Percentiles rank a stretch among this genome's conserved stretches.
Conservation (phyloP, 2,888 invertebrate species). For the Poecilobothrus nobilitatus region DNA sequence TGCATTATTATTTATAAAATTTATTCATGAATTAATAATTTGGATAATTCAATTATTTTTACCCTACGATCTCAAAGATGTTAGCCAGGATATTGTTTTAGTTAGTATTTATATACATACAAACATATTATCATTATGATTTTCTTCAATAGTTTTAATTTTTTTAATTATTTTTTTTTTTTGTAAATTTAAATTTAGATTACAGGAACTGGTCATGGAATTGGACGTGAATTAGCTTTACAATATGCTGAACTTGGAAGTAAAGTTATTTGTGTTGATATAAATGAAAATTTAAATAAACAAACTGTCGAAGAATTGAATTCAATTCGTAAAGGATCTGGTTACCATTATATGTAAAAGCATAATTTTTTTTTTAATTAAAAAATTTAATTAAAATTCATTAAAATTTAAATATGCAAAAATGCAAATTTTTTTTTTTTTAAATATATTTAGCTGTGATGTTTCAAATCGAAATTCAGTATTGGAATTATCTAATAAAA, state of each 20-base stretch:
- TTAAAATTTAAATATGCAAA: too few relatives aligned
- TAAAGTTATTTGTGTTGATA: constrained; percentile 67
- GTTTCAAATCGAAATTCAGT: constrained; percentile 64
- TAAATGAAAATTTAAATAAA: constrained; percentile 60
- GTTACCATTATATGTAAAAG: constrained; percentile 45
- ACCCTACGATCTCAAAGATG: constrained; percentile 53
- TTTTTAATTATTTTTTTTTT: neutral
- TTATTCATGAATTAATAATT: constrained; percentile 30
- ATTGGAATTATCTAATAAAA: constrained; percentile 52
- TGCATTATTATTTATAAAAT: constrained; percentile 28
- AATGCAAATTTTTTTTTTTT: too few relatives aligned
- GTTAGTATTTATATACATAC: constrained; percentile 46
- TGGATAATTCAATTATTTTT: constrained; percentile 26
- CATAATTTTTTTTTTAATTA: neutral
- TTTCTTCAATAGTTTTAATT: constrained; percentile 8
- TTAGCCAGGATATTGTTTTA: constrained; percentile 67
- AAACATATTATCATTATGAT: neutral
- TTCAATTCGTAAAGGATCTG: constrained; percentile 34
- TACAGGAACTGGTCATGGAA: constrained; percentile 78
- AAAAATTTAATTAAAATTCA: too few relatives aligned
- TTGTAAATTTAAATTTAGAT: constrained; percentile 50
- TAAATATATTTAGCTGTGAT: constrained; percentile 67
- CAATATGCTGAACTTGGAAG: constrained; percentile 64
- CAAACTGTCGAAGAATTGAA: constrained; percentile 55
- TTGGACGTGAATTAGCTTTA: constrained; percentile 67